Evolutionary conservation across 2,888 invertebrate species (phyloP), one percentile per base, ranked within the genome.

Genomic region (Mystacides longicornis): DNA sequence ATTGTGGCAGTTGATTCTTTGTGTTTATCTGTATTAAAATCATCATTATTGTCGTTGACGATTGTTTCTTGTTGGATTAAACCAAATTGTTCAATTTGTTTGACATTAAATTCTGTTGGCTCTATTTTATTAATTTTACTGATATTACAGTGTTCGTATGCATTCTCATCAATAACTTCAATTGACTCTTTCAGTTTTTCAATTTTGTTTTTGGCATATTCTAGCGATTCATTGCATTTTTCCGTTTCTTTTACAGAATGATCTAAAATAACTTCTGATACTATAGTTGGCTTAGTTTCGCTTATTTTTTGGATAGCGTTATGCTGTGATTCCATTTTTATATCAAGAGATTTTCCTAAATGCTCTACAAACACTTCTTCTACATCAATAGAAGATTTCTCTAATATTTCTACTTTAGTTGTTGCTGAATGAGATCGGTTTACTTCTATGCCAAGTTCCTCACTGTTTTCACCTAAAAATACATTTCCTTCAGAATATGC

Each of bases 371-470:
- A 52, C 23, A 52, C 43, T 51, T 60, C 57, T 16, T 70, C 71
- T 22, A 77, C 66, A 20, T 67, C 69, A 33, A 77, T 55, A 50
- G 68, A 64, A 63, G 66, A 64, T 43, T 63, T 64, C 58, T 66
- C 66, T 58, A 64, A 62, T 51, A 67, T 63, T n/a, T 57, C 62
- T 37, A 14, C 14, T 37, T 37, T 37, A 7, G 65, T 49, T 49
- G 64, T 62, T 23, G 65, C 65, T 53, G 60, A 63, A 16, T 63
- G 58, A 22, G 59, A 45, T 49, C 62, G 61, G 23, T 65, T 64
- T 59, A 62, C 63, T 45, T 59, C 59, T 37, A 47, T 43, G 9
- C 53, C 48, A 46, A 50, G 57, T 37, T 23, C 49, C 52, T 52
- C 45, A 60, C 45, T 58, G 48, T 51, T 37, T 19, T 64, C 64